Conservation (phyloP, 2,888 invertebrate species). For the Eilema sororculum region DNA sequence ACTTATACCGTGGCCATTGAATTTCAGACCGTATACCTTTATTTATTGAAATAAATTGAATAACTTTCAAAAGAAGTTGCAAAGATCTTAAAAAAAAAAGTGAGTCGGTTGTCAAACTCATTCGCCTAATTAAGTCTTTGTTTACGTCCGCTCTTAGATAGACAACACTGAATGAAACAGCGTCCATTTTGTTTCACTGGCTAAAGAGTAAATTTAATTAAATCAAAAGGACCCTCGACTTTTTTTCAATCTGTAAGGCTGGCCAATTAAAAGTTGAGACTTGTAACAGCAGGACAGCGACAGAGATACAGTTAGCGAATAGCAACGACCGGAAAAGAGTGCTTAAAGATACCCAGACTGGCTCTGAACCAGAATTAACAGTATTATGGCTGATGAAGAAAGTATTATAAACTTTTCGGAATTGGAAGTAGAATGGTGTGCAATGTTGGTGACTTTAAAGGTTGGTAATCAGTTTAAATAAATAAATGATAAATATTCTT, state of each 20-base stretch:
- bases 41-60: slow-evolving; percentile 23
- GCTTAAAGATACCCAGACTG: slow-evolving; percentile 65
- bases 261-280: slow-evolving; percentile 83
- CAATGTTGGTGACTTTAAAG: background rate
- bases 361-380: slow-evolving; percentile 63
- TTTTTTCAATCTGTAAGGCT: slow-evolving; percentile 76
- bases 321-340: slow-evolving; percentile 70
- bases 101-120: slow-evolving; percentile 53
- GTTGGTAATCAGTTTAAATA: background rate
- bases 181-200: slow-evolving; percentile 67
- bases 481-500: too few species aligned
- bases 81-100: slow-evolving; percentile 39
- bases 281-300: slow-evolving; percentile 62
- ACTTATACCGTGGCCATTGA: background rate
- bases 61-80: slow-evolving; percentile 26
- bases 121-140: slow-evolving; percentile 64
- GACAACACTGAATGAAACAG: slow-evolving; percentile 64
- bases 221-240: slow-evolving; percentile 74
- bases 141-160: slow-evolving; percentile 56
- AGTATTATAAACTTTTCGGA: background rate
- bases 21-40: slow-evolving; percentile 2
- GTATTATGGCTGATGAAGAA: slow-evolving; percentile 40
- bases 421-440: background rate
- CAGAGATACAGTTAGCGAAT: slow-evolving; percentile 45
- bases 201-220: slow-evolving; percentile 81